Conservation (phyloP, 1,140 invertebrate genomes). For the Antheraea mylitta region DNA sequence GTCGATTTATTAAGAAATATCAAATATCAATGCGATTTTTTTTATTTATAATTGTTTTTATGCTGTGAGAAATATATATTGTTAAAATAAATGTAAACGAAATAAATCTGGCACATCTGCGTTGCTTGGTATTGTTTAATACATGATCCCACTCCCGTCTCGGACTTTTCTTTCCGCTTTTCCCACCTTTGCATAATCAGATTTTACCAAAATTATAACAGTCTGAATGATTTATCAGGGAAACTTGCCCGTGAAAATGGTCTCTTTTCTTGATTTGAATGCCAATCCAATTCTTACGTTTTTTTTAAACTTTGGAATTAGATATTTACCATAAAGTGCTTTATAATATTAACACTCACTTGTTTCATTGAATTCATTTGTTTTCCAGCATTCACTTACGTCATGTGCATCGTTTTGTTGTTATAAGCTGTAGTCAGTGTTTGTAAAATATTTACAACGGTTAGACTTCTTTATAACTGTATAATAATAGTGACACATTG, state of each 20-base stretch:
- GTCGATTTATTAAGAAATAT: too few species aligned
- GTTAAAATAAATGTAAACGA: too few species aligned
- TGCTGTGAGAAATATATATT: too few species aligned
- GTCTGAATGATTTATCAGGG: conserved; percentile 50
- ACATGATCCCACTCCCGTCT: not conserved
- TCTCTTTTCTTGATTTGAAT: conserved; percentile 33
- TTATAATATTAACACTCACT: not conserved
- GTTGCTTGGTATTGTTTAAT: not conserved
- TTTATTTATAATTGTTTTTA: too few species aligned
- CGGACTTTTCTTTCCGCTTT: conserved; percentile 21
- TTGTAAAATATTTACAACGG: too few species aligned
- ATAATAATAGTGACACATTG: too few species aligned
- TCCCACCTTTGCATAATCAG: conserved; percentile 55
- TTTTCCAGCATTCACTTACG: too few species aligned
- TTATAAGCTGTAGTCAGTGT: too few species aligned
- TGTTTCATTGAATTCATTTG: too few species aligned
- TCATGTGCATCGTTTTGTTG: too few species aligned
- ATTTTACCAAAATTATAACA: conserved; percentile 52
- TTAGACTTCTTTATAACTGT: too few species aligned
- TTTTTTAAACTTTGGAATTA: not conserved
- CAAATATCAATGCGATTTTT: too few species aligned
- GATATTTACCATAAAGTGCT: not conserved
- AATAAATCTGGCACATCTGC: not conserved
- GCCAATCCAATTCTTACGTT: not conserved
- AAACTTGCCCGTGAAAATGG: conserved; percentile 36